Percentiles rank a stretch among this genome's conserved stretches.
phyloP scores from a whole-genome alignment of 2,113 vertebrate genomes.

The Tamias sibiricus region DNA sequence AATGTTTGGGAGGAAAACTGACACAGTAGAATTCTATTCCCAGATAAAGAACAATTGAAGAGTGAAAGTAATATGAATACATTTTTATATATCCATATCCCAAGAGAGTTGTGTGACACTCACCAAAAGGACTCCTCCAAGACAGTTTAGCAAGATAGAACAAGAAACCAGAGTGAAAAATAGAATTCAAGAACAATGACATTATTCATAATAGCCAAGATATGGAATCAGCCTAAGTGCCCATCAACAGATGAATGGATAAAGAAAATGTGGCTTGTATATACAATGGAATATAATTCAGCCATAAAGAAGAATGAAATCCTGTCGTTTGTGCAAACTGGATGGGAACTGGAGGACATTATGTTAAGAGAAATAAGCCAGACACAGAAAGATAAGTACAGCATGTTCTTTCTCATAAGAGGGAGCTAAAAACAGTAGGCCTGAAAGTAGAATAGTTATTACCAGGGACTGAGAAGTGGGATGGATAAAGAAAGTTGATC shows the following conservation, averaged over 20 bases:
- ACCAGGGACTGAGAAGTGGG: neutral
- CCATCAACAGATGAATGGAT: neutral
- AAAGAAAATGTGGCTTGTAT: neutral
- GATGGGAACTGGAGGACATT: neutral
- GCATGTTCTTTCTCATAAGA: neutral
- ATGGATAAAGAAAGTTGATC: neutral
- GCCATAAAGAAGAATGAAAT: neutral
- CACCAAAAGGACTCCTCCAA: neutral
- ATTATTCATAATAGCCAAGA: neutral
- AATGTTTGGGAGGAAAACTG: neutral
- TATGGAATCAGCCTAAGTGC: no score
- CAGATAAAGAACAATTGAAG: neutral
- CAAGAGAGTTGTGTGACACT: neutral
- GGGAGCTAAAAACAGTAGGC: neutral
- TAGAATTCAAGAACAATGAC: neutral
- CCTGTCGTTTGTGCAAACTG: neutral
- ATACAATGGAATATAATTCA: neutral
- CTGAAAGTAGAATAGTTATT: neutral
- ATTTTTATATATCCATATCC: neutral
- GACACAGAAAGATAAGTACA: neutral
- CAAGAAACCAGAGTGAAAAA: neutral
- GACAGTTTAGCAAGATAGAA: slow-evolving; percentile 6
- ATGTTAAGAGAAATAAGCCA: neutral
- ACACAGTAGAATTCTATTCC: neutral
- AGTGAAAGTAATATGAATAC: neutral